A percentile compares a stretch with the other conserved stretches of the same genome.
Evolutionary conservation across 2,888 invertebrate species (phyloP).

Genomic region (Apodemia mormo): DNA sequence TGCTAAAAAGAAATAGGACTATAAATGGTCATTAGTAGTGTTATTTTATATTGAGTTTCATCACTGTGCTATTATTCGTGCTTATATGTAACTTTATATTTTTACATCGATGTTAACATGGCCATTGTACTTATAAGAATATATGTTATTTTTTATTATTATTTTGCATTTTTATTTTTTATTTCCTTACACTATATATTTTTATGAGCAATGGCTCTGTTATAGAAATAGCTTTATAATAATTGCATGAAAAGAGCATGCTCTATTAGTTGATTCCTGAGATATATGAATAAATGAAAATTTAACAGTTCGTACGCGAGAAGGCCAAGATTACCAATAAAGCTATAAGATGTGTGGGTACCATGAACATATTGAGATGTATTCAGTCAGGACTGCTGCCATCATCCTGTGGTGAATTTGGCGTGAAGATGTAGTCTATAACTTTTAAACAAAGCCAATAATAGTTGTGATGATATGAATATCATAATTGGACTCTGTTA

Average conservation of each 20-base stretch:
- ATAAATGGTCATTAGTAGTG: not conserved
- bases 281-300: no score
- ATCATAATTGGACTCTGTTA: no score
- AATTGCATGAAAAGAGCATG: not conserved
- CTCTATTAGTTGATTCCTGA: no score
- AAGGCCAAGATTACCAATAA: no score
- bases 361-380: not conserved
- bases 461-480: no score
- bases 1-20: not conserved
- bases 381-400: no score
- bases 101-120: conserved; percentile 50
- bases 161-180: conserved; percentile 66
- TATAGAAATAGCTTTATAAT: not conserved
- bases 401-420: no score
- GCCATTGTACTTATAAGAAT: conserved; percentile 76
- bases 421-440: no score
- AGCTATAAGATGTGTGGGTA: not conserved
- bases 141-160: conserved; percentile 55
- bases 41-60: conserved; percentile 3
- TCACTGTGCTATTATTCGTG: conserved; percentile 21
- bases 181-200: conserved; percentile 28
- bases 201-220: conserved; percentile 67
- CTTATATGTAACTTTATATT: conserved; percentile 24
- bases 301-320: no score
- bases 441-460: no score